A percentile compares a stretch with the other conserved stretches of the same genome.
These are phyloP conservation scores for Trochalopteron elliotii DNA, from an alignment of 2,113 vertebrate genomes.

Conservation along the genomic window DNA sequence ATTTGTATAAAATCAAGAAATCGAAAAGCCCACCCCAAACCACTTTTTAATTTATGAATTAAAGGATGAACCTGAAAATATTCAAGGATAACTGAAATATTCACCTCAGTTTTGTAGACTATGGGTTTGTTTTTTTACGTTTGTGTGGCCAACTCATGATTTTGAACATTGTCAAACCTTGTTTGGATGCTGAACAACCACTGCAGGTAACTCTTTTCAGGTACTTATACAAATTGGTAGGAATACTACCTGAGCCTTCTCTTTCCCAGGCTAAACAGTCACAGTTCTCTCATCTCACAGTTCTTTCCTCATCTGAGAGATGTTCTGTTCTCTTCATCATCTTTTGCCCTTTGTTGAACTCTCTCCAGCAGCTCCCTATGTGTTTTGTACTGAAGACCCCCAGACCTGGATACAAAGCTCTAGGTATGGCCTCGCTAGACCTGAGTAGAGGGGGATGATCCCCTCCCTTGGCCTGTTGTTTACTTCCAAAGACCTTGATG, in stretches of 20 bases:
- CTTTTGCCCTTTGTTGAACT: not conserved
- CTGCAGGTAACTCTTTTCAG: not conserved
- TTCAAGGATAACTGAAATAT: not conserved
- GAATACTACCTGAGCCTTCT: not conserved
- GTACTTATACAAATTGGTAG: not conserved
- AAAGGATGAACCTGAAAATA: not conserved
- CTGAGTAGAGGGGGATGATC: not conserved
- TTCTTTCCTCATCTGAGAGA: not conserved
- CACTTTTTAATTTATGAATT: not conserved
- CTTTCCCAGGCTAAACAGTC: not conserved
- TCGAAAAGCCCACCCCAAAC: accelerated
- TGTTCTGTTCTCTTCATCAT: not conserved
- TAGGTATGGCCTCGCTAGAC: not conserved
- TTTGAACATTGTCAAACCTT: not conserved
- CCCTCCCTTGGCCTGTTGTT: not conserved
- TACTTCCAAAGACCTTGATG: not conserved
- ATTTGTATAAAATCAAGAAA: not conserved
- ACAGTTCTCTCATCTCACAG: not conserved
- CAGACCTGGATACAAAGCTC: not conserved
- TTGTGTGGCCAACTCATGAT: not conserved
- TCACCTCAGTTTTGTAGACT: not conserved
- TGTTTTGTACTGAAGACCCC: not conserved
- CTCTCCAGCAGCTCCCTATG: not conserved
- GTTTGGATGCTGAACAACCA: not conserved
- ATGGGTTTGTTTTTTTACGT: not conserved